Evolutionary conservation across 1,140 invertebrate species (phyloP).

Genomic region (Propsilocerus akamusi): DNA sequence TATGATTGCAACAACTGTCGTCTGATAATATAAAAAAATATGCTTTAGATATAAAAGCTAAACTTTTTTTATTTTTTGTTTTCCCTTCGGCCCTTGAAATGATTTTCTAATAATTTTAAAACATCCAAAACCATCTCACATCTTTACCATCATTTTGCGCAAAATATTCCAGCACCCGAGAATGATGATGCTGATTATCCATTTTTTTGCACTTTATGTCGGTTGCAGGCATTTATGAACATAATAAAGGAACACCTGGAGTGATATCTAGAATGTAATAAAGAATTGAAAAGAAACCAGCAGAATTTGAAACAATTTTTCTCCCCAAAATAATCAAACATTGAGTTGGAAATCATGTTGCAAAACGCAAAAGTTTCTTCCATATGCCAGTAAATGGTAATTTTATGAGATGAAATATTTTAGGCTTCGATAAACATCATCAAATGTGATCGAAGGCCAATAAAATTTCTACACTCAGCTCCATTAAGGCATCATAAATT

Average conservation of each 20-base stretch:
- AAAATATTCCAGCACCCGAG: no score
- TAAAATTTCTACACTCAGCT: neutral
- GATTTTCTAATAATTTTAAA: neutral
- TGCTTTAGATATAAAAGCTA: neutral
- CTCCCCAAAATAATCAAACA: neutral
- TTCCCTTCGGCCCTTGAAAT: neutral
- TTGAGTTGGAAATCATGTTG: neutral
- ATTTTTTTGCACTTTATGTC: constrained; percentile 2
- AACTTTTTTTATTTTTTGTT: neutral
- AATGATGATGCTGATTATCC: constrained; percentile 1
- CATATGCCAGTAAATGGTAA: neutral
- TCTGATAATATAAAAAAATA: neutral
- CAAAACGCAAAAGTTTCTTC: neutral
- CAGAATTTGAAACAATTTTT: neutral
- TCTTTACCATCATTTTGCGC: no score
- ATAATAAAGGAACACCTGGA: constrained; percentile 1
- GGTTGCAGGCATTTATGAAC: neutral
- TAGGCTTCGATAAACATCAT: neutral
- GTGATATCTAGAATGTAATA: no score
- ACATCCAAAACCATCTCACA: no score
- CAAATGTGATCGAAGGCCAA: neutral
- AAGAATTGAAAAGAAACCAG: neutral
- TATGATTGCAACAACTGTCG: neutral
- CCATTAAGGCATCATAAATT: constrained; percentile 3
- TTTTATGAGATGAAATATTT: neutral